Conservation (phyloP, 2,888 invertebrate species). For the Lacanobia oleracea region DNA sequence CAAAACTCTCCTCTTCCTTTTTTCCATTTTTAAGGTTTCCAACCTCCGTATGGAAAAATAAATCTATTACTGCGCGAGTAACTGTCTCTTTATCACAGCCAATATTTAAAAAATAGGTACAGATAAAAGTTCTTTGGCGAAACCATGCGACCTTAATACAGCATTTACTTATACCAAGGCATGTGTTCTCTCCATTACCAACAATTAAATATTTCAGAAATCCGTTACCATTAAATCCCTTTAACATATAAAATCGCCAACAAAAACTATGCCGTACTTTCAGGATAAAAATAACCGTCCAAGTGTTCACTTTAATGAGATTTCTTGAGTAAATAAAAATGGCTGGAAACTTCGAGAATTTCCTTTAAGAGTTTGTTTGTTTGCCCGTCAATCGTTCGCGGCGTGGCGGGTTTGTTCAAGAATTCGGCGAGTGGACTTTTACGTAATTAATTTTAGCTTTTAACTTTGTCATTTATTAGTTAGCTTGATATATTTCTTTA, state of each 20-base stretch:
- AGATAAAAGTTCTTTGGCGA: background rate
- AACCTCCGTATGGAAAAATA: no score
- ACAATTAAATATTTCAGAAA: no score
- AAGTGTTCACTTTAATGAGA: slow-evolving; percentile 72
- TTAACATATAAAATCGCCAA: slow-evolving; percentile 23
- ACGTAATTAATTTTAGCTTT: slow-evolving; percentile 66
- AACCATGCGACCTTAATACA: background rate
- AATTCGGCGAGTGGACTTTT: slow-evolving; percentile 66
- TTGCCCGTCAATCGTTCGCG: slow-evolving; percentile 68
- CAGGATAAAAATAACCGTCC: slow-evolving; percentile 47
- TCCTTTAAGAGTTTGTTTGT: slow-evolving; percentile 74
- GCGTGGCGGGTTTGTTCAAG: slow-evolving; percentile 63
- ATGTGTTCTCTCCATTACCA: no score
- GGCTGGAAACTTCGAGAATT: slow-evolving; percentile 72
- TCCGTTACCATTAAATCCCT: background rate
- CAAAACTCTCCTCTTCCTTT: no score
- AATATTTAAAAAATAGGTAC: no score
- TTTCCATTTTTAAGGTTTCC: no score
- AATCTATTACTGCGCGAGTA: no score
- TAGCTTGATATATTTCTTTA: slow-evolving; percentile 27
- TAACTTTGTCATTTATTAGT: slow-evolving; percentile 45
- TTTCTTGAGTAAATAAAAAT: slow-evolving; percentile 74
- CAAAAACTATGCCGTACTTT: slow-evolving; percentile 48
- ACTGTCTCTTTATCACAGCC: no score
- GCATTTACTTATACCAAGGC: background rate